Conservation (phyloP, 2,888 invertebrate species). For the Tanypteryx hageni region DNA sequence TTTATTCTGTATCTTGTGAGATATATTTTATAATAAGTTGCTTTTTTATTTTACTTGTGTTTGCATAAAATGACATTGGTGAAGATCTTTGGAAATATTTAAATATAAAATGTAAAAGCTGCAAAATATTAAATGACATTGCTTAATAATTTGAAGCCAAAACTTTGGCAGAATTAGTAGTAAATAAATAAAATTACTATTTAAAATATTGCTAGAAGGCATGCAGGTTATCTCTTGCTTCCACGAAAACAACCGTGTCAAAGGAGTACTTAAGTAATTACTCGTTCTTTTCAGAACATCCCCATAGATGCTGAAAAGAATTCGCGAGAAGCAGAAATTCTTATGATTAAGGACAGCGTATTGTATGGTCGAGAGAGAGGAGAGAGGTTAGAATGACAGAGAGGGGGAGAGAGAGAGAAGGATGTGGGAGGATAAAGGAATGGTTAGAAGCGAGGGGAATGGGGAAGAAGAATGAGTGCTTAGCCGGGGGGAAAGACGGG, state of each 20-base stretch:
- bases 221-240: background rate
- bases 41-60: no score
- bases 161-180: background rate
- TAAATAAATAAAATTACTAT: background rate
- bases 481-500: no score
- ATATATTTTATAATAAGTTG: background rate
- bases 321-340: conserved; percentile 20
- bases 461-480: no score
- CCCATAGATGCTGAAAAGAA: background rate
- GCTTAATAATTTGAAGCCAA: background rate
- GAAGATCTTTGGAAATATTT: background rate
- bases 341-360: background rate
- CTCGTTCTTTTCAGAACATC: conserved; percentile 1
- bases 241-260: background rate
- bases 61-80: background rate
- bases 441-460: background rate
- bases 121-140: background rate
- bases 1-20: background rate
- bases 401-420: background rate
- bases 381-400: background rate
- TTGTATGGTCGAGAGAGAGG: background rate
- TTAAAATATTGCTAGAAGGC: background rate
- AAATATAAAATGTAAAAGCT: background rate
- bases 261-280: conserved; percentile 44
- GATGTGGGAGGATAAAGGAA: background rate